A percentile compares a stretch with the other conserved stretches of the same genome.
phyloP scores from a whole-genome alignment of 2,888 invertebrate species.

The Dichetophora obliterata region DNA sequence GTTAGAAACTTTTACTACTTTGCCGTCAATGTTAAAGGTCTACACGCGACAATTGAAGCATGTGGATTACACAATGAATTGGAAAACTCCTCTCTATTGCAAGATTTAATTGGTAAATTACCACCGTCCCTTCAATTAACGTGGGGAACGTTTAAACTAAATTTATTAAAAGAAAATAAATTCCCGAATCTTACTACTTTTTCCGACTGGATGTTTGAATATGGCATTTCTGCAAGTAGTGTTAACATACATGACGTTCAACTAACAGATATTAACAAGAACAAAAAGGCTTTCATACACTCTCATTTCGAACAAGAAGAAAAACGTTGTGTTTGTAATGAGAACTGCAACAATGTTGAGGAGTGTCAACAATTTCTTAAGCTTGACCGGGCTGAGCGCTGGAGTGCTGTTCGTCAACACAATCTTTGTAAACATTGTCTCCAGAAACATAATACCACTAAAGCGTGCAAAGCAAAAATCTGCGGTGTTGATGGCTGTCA shows the following conservation, averaged over 20 bases:
- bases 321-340: no score
- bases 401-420: no score
- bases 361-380: no score
- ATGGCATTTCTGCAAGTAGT: conserved; percentile 39
- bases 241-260: conserved; percentile 20
- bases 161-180: conserved; percentile 32
- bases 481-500: no score
- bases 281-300: no score
- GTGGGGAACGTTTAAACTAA: conserved; percentile 31
- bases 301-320: no score
- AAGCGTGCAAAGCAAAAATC: no score
- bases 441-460: no score
- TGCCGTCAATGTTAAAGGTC: conserved; percentile 35
- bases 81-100: conserved; percentile 44
- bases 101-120: conserved; percentile 43
- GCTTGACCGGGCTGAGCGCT: no score
- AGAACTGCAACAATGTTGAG: no score
- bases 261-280: background rate
- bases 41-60: conserved; percentile 40
- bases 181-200: conserved; percentile 37
- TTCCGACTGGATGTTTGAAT: conserved; percentile 37
- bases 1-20: conserved; percentile 43
- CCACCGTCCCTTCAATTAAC: conserved; percentile 34
- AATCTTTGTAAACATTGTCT: no score
- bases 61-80: conserved; percentile 42